Evolutionary conservation across 2,797 vertebrate species (phyloP).

Genomic region (Parauchenoglanis punctatus): DNA sequence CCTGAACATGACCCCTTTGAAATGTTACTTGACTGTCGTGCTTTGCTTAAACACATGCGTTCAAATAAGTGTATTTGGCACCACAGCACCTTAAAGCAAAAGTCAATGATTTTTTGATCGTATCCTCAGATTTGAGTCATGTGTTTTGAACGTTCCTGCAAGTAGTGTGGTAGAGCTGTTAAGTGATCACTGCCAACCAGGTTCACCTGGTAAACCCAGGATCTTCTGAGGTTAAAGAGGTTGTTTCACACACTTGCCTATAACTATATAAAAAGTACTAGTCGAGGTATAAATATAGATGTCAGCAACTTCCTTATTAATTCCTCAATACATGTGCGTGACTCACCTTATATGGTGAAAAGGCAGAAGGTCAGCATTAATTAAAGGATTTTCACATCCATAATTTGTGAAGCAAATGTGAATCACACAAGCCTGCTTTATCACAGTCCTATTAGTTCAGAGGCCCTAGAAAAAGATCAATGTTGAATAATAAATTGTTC

Average conservation of each 20-base stretch:
- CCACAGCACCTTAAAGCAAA: not conserved
- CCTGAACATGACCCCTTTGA: not conserved
- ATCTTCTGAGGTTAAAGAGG: not conserved
- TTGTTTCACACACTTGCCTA: not conserved
- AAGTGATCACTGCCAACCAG: not conserved
- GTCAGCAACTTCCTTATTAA: constrained; percentile 1
- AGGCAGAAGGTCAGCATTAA: constrained; percentile 8
- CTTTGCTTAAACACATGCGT: not conserved
- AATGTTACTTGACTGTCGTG: not conserved
- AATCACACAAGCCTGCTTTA: not conserved
- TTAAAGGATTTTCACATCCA: not conserved
- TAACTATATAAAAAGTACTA: not conserved
- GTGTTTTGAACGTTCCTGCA: not conserved
- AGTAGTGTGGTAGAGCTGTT: not conserved
- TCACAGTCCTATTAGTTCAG: constrained; percentile 19
- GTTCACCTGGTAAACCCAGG: not conserved
- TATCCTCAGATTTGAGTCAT: not conserved
- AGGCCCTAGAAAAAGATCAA: not conserved
- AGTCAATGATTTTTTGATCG: not conserved
- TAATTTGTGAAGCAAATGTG: not conserved
- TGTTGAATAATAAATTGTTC: constrained; percentile 9
- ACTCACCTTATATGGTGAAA: not conserved
- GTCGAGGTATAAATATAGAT: not conserved
- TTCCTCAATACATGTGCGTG: not conserved
- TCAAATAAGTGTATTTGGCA: not conserved